A percentile compares a stretch with the other conserved stretches of the same genome.
phyloP scores from a whole-genome alignment of 1,140 invertebrate genomes.

The Papilio dardanus region DNA sequence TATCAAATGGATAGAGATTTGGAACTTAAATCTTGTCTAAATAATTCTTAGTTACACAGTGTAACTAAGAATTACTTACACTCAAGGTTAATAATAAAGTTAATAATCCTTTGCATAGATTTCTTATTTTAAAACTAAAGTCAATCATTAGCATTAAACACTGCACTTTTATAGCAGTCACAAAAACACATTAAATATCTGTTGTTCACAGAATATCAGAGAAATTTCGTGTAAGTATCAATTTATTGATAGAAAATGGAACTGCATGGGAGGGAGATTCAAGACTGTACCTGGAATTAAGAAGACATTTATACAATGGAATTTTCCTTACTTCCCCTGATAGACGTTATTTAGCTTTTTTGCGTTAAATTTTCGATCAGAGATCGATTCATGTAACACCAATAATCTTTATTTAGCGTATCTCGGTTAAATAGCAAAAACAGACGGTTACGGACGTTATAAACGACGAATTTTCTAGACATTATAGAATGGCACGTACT shows the following conservation, averaged over 20 bases:
- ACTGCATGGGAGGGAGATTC: background rate
- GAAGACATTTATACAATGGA: background rate
- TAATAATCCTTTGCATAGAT: too few species aligned
- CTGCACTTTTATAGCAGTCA: too few species aligned
- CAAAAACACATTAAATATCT: too few species aligned
- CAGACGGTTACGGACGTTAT: background rate
- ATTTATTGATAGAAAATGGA: background rate
- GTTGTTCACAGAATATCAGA: background rate
- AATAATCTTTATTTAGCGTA: slow-evolving; percentile 3
- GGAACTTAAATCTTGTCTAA: background rate
- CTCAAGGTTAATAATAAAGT: too few species aligned
- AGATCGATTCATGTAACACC: background rate
- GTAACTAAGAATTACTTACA: too few species aligned
- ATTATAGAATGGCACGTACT: background rate
- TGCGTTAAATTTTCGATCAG: background rate
- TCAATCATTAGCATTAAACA: too few species aligned
- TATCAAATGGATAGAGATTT: background rate
- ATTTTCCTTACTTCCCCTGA: background rate
- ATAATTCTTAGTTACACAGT: too few species aligned
- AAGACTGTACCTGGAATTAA: background rate
- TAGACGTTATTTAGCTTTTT: background rate
- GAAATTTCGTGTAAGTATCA: background rate
- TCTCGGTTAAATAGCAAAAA: background rate
- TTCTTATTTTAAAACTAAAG: too few species aligned
- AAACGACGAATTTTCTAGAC: background rate